Evolutionary conservation across 1,140 invertebrate species (phyloP), one percentile per base, ranked within the genome.

Genomic region (Leptonema lineaticorne): DNA sequence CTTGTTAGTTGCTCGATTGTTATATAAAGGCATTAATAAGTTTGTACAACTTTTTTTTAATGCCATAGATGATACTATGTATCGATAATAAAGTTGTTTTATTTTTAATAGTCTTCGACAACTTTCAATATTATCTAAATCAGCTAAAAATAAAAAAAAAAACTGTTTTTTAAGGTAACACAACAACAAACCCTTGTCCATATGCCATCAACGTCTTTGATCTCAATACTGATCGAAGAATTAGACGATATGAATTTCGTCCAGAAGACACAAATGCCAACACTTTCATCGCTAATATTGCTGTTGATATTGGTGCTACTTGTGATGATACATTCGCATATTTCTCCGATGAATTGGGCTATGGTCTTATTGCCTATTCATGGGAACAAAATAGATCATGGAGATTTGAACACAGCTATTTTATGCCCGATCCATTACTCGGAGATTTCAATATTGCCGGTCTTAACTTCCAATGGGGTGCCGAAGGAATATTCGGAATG

Each of bases 261-360:
- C 78, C 86, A 0, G 87, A 90, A 69, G 90, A 92, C 71, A 90
- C 88, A 8, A 90, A 91, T 69, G 79, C 85, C 53, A 85, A 88
- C 20, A 92, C 91, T 0, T 92, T 92, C 75, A 92, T 92, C 28
- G 90, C 91, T 9, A 93, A 92, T 71, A 92, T 92, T 58, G 90
- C 88, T 1, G 84, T 93, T 0, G 91, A 93, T 70, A 81, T 91
- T 60, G 90, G 90, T 46, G 83, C 85, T 70, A 86, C 80, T 33
- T 93, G 91, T 74, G 87, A 92, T 0, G 90, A 93, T 74, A 86
- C 88, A 0, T 90, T 85, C 73, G 90, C 90, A 1, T 93, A 93
- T 73, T 87, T 92, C 77, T 90, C 90, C 0, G 91, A 93, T 74
- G 91, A 92, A 76, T 78, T 92, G 0, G 90, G 90, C 14, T 92